These are phyloP conservation scores for Lasioglossum oenotherae DNA, from an alignment of 2,888 invertebrate genomes.

Conservation along the genomic window DNA sequence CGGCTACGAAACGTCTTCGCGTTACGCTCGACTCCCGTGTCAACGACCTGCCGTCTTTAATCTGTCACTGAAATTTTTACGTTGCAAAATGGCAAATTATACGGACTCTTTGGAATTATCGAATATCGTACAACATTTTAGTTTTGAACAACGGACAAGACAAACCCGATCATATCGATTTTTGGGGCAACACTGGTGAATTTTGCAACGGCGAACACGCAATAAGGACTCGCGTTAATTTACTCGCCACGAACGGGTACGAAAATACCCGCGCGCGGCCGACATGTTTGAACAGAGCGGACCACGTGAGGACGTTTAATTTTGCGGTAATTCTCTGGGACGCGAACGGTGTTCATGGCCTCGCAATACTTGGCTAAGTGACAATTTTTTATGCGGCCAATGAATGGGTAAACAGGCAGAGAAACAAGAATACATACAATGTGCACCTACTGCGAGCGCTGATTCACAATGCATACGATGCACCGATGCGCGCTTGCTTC, in stretches of 20 bases:
- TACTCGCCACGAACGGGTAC: not conserved
- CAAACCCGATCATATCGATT: not conserved
- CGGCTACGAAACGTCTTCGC: conserved; percentile 13
- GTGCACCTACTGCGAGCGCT: conserved; percentile 57
- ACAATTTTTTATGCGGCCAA: conserved; percentile 62
- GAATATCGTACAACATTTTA: not conserved
- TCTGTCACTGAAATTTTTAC: not conserved
- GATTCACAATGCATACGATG: conserved; percentile 69
- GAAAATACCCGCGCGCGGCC: not conserved
- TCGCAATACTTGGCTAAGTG: conserved; percentile 50
- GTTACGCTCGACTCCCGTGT: not conserved
- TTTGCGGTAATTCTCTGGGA: conserved; percentile 50
- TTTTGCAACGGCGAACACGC: not conserved
- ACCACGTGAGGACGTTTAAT: conserved; percentile 34
- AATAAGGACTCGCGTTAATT: conserved; percentile 8
- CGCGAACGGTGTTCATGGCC: conserved; percentile 46
- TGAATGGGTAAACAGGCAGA: conserved; percentile 66
- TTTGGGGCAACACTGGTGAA: not conserved
- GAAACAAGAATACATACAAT: conserved; percentile 67
- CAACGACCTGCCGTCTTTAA: not conserved
- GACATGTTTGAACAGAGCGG: conserved; percentile 3
- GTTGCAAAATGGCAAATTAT: not conserved
- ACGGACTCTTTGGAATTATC: not conserved
- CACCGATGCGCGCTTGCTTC: conserved; percentile 37
- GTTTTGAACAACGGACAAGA: not conserved